Evolutionary conservation across 2,888 invertebrate genomes (phyloP), one percentile per base, ranked within the genome.

Genomic region (Platycnemis pennipes): DNA sequence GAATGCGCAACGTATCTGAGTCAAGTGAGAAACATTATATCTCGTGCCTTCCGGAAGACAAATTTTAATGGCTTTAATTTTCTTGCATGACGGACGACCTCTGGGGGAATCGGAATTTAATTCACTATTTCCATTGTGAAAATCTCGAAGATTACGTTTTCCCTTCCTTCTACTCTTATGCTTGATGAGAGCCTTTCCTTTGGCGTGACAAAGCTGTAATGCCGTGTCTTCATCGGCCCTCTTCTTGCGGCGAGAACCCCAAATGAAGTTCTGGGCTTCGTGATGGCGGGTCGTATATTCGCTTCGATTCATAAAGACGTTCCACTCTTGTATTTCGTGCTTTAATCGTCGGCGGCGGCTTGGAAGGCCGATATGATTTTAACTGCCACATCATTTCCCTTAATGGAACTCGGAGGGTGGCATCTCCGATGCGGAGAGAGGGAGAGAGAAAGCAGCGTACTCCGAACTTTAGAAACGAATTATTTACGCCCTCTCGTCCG

Each of bases 321-420:
- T 63, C 63, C 63, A 63, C 63, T 63, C 22, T 63, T 63, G 63
- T 63, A 26, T 26, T 16, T 63, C 63, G 63, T 63, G 63, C 63
- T 22, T 63, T 63, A 63, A 63, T 63, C 63, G 63, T 63, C 63
- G 63, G 19, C 63, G 26, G 63, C 26, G 63, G n/a, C 63, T 63
- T 63, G 63, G 63, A 63, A 63, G 63, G 63, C 63, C 63, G 63
- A 63, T 63, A 63, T 63, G 63, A 63, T 63, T 63, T 63, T 63
- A 63, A 63, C 63, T 63, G 63, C 63, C 63, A 26, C 63, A 63
- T 63, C 63, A 63, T 63, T 63, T 63, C n/a, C 63, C 63, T 63
- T 63, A 63, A 63, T 63, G 63, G 63, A 63, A 63, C 63, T 63
- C 63, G 63, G 63, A 63, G 63, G 63, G 63, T 63, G 63, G 63